Evolutionary conservation across 2,797 vertebrate genomes (phyloP), one percentile per base, ranked within the genome.

Genomic region (Naso thynnoides): DNA sequence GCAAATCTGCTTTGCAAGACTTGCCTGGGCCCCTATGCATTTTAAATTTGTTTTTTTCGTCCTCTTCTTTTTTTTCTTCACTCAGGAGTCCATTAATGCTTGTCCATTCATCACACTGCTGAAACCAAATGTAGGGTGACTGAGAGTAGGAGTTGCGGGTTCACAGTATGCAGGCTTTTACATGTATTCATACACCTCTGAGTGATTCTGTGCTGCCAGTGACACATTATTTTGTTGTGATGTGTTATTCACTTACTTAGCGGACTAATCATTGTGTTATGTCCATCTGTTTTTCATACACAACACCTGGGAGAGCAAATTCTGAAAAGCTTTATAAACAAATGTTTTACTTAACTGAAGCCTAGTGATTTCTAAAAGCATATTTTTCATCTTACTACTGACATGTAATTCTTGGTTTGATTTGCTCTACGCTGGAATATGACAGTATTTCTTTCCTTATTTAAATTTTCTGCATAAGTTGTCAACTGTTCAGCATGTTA

Each of bases 1-100:
- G 81, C 58, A 86, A 88, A 91, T 85, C 82, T 71, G 82, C 82
- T 85, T 58, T 77, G 78, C 65, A 64, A 74, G 52, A 76, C 65
- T 65, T 47, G 70, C 76, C 72, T 27, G 29, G n/a, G 61, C 71
- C 71, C 74, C 74, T 83, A 52, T 27, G 66, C 67, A 73, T 87
- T 69, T 76, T 72, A 78, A 88, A 83, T 78, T 16, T 53, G 50
- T 44, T 63, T 68, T 49, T 45, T 42, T 65, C 33, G 50, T 59
- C 21, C 33, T 4, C 18, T n/a, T 2, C 21, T 44, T 2, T 48
- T 57, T 31, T 64, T 62, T 52, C 77, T 70, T 56, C 26, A 24
- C 52, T 69, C 29, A 60, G 58, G 67, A 63, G 57, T 50, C 58
- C 73, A 78, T 80, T 77, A 79, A 73, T 74, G 74, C 65, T 42